Evolutionary conservation across 2,797 vertebrate species (phyloP), one percentile per base, ranked within the genome.

Genomic region (Amazona ochrocephala): DNA sequence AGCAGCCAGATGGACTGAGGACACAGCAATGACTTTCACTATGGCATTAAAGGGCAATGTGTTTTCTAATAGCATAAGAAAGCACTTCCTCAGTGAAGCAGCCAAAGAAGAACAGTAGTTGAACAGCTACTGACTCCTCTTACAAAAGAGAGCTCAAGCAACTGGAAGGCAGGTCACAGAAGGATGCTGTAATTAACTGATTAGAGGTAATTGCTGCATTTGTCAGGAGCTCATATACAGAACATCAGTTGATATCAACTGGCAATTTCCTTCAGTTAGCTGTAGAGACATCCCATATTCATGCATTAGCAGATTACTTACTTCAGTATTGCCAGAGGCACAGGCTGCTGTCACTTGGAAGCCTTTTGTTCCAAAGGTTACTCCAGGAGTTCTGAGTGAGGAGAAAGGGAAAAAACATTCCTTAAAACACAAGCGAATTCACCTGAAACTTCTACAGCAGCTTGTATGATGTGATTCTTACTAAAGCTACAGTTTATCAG

Each of bases 361-460:
- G 90, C 68, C 97, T 94, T 94, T 93, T 87, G 75, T 92, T 97
- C 94, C 95, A 83, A 97, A 87, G 89, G 91, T 42, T 77, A 74
- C 71, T 71, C 71, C 75, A 13, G 76, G 54, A 61, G 65, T 94
- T 94, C 68, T 97, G 93, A 77, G 91, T 74, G 26, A 62, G 61
- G 39, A 83, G 60, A 96, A 61, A 48, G 6, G 5, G 11, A 23
- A 14, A 45, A 27, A 34, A 24, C 21, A 24, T 20, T 11, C 44
- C 37, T 75, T 76, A 80, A 85, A 79, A 75, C 3, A 47, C 1
- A 1, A 61, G n/a, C 0, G 1, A 71, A 62, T 65, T 29, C 66
- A 11, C 47, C 70, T 12, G 26, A 42, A 67, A 45, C 73, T 19
- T 5, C 90, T 14, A 5, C 3, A 29, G 13, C 61, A 27, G 73